Conservation (phyloP, 2,888 invertebrate species). For the Aelia acuminata region DNA sequence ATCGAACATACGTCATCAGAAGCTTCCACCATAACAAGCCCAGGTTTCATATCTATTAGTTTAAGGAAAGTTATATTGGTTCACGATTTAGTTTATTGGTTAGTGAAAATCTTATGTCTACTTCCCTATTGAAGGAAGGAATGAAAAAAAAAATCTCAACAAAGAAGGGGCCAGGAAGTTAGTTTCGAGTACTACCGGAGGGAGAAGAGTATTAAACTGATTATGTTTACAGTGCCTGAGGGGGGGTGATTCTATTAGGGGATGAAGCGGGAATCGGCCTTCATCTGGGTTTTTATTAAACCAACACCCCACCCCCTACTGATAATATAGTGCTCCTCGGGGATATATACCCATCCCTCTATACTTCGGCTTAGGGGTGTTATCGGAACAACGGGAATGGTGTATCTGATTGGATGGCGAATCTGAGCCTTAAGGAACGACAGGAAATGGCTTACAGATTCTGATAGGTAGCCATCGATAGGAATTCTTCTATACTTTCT, state of each 20-base stretch:
- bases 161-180: not conserved
- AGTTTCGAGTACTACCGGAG: constrained; percentile 26
- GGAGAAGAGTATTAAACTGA: constrained; percentile 40
- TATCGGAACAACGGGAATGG: constrained; percentile 29
- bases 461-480: not conserved
- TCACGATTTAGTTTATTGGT: not conserved
- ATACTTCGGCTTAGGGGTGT: not conserved
- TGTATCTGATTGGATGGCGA: not conserved
- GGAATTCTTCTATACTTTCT: not conserved
- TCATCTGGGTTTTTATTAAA: constrained; percentile 48
- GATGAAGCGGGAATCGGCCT: constrained; percentile 26
- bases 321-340: constrained; percentile 9
- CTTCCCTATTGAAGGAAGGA: not conserved
- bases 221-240: constrained; percentile 46
- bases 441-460: not conserved
- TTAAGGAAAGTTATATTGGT: too few species aligned
- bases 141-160: not conserved
- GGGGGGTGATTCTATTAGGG: constrained; percentile 45
- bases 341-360: constrained; percentile 12
- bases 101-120: not conserved
- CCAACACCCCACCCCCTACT: constrained; percentile 7
- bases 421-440: not conserved
- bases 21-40: too few species aligned
- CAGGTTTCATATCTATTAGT: too few species aligned
- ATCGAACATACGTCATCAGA: too few species aligned